Base-by-base conservation (phyloP, 2,797 vertebrate genomes). In the Sternarchorhynchus goeldii region DNA sequence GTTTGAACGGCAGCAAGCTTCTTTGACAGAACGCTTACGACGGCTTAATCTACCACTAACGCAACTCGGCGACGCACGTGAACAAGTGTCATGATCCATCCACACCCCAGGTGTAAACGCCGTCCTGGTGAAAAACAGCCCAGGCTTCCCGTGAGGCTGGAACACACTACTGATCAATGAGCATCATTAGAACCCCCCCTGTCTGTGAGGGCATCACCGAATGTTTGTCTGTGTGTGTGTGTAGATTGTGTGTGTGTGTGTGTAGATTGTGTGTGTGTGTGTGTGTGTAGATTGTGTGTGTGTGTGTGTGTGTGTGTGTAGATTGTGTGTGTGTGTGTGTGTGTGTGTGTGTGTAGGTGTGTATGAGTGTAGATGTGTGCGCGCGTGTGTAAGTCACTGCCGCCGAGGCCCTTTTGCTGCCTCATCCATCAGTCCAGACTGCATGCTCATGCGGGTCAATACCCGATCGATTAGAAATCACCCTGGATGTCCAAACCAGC, bases 381-480 rank as follows among this genome's bases (percentile, higher is more conserved):
- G 75, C 71, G 53, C 39, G 68, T 77, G 75, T 73, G 66, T 59
- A 57, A 53, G 62, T 57, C 63, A 29, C 29, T 31, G 4, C 69
- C 86, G 79, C 70, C 78, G 84, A 86, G 75, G 67, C 45, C 45
- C 41, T 39, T 50, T 75, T 77, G 58, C 58, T 41, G 53, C 25
- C 45, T 50, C 45, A 50, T 50, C 45, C 45, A 50, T 50, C 45
- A 50, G 45, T 50, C 45, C 45, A 50, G 45, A 12, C 45, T 50
- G 45, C 45, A 12, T 50, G 45, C 45, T 50, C 45, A 14, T 14
- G 36, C 36, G 36, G 41, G 77, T 86, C 83, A 75, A 88, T 84
- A 81, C 41, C 56, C 29, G 69, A 79, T 83, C 77, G 68, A 81
- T 84, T 84, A 70, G 78, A 77, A 77, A 82, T 83, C 77, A 84